A percentile compares a stretch with the other conserved stretches of the same genome.
Conservation (phyloP, 2,888 invertebrate species). For the Philhelius pedissequus region DNA sequence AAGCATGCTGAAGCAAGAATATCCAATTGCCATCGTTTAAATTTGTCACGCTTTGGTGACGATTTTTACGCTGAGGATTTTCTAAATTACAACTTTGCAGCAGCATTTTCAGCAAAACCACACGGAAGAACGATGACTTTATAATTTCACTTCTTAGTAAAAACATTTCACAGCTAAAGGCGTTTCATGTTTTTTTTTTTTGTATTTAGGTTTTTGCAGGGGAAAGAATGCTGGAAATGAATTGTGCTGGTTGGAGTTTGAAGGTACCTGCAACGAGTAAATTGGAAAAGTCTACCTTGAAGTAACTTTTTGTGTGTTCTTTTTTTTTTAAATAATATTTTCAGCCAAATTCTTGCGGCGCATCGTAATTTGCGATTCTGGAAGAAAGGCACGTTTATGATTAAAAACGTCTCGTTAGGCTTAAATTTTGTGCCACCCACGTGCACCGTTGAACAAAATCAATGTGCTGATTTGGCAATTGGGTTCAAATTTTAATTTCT, state of each 20-base stretch:
- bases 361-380: conserved; percentile 48
- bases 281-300: conserved; percentile 14
- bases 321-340: neutral
- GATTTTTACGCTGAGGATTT: conserved; percentile 53
- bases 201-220: neutral
- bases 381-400: conserved; percentile 60
- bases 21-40: conserved; percentile 66
- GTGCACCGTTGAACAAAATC: conserved; percentile 20
- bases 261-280: conserved; percentile 8
- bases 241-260: neutral
- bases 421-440: conserved; percentile 18
- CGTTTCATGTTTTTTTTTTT: conserved; percentile 12
- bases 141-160: conserved; percentile 27
- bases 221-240: neutral
- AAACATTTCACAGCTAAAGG: conserved; percentile 13
- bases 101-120: conserved; percentile 15
- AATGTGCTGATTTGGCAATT: conserved; percentile 52
- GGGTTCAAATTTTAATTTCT: conserved; percentile 38
- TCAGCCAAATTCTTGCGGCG: conserved; percentile 18
- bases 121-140: conserved; percentile 41
- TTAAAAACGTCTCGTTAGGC: conserved; percentile 53
- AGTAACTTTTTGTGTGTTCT: neutral
- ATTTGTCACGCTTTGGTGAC: conserved; percentile 63
- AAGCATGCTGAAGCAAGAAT: neutral
- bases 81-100: conserved; percentile 44